Evolutionary conservation across 92 coral and sea anemone species (phyloP), one percentile per base, ranked within the genome.

Genomic region (Porites lobata): DNA sequence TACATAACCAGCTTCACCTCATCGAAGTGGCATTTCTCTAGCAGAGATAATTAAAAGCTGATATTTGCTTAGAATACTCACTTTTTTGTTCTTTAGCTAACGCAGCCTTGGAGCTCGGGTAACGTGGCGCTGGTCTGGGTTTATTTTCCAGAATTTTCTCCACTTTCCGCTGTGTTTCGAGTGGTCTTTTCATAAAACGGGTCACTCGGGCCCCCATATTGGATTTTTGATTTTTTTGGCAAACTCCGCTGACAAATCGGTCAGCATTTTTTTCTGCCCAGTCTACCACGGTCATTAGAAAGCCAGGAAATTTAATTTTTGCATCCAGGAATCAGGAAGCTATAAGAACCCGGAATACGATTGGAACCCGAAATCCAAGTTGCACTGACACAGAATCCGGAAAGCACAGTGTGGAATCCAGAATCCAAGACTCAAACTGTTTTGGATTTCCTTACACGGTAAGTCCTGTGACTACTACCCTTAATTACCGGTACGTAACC

Each of bases 111-210:
- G 98, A 92, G 72, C 91, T 92, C 21, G 96, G 96, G 66, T 98
- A 96, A 83, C 89, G 91, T 65, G 99, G 99, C 18, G 99, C 99
- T 58, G 82, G 61, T 66, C 22, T 78, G 7, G 99, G 99, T 71
- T 98, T 90, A 15, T 89, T 87, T 11, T 98, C 98, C 11, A 98
- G 89, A 65, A 94, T 88, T 88, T 90, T 92, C 58, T 95, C 98
- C 29, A 96, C 90, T 57, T 75, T 84, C 64, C 96, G 63, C 81
- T 82, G 94, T 53, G 97, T 64, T 85, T 97, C 95, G 1, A 95
- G 74, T 1, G 99, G 98, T 83, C 86, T 85, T 75, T 83, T 93
- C 63, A 95, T 51, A 22, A 89, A 83, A 22, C 98, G 99, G 70
- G 73, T 81, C 13, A 94, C 32, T 32, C 89, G 96, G 17, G 95